phyloP scores from a whole-genome alignment of 1,140 invertebrate species.

The Drosophila littoralis region DNA sequence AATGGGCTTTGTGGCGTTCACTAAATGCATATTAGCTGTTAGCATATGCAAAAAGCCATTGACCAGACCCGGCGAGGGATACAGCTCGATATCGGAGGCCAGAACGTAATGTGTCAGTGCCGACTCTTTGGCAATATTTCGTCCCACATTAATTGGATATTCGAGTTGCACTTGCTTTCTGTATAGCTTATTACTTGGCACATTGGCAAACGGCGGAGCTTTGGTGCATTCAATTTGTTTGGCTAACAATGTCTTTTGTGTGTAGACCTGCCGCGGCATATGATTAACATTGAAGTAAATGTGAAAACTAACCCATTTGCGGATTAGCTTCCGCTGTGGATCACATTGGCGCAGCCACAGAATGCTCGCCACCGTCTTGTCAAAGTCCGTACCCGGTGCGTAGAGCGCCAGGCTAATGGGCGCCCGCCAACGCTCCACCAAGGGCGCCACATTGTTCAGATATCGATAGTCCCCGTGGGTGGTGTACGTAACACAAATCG shows the following conservation, averaged over 20 bases:
- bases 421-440: slow-evolving; percentile 89
- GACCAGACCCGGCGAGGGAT: slow-evolving; percentile 91
- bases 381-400: slow-evolving; percentile 89
- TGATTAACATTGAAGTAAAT: slow-evolving; percentile 92
- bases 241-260: slow-evolving; percentile 85
- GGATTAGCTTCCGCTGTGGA: slow-evolving; percentile 87
- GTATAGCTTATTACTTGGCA: slow-evolving; percentile 87
- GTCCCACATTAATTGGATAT: slow-evolving; percentile 94
- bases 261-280: slow-evolving; percentile 88
- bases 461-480: slow-evolving; percentile 96
- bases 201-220: slow-evolving; percentile 88
- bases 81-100: slow-evolving; percentile 94
- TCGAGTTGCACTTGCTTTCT: slow-evolving; percentile 90
- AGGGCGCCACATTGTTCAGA: slow-evolving; percentile 93
- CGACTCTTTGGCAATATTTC: slow-evolving; percentile 92
- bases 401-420: slow-evolving; percentile 91
- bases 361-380: slow-evolving; percentile 87
- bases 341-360: slow-evolving; percentile 88
- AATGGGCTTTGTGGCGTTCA: slow-evolving; percentile 85
- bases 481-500: slow-evolving; percentile 94
- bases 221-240: slow-evolving; percentile 88
- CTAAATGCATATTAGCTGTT: slow-evolving; percentile 73
- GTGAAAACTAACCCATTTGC: slow-evolving; percentile 92
- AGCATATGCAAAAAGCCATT: slow-evolving; percentile 92
- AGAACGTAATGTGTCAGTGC: slow-evolving; percentile 93